Base-by-base conservation (phyloP, 2,113 vertebrate species). In the Oryzias melastigma region DNA sequence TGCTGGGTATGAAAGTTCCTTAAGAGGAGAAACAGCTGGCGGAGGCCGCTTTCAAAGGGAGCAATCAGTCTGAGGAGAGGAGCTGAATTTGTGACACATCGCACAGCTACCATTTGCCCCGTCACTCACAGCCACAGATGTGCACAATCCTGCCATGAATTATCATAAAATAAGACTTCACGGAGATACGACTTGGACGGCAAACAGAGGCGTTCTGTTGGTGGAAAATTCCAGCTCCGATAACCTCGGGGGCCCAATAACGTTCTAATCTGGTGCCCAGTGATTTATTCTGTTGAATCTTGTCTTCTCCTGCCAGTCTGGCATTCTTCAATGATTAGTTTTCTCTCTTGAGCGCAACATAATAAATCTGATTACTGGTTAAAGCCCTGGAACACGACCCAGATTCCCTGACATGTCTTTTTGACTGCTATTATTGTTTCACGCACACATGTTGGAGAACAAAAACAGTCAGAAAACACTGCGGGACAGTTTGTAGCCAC, bases 251-350 rank as follows among this genome's bases (percentile, higher is more conserved):
- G 86, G 84, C 72, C 76, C 71, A 66, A 62, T 80, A 83, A 85
- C 75, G 45, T 78, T 80, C 81, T 86, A 83, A 88, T 88, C 85
- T 81, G 84, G 75, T 84, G 88, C 84, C 88, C 83, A 52, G 81
- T 85, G 85, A 88, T 89, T 86, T 87, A 88, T 86, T 84, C 81
- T 80, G 85, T 86, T 71, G 78, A 76, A 85, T 89, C 85, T 83
- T 87, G 88, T 87, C 85, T 86, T 85, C 87, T 87, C 80, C 82
- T 88, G 88, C 85, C 88, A 88, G 82, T 76, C 70, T 75, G 58
- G 79, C 87, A 89, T 89, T 89, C 84, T 89, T 89, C 66, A 8
- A 75, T 77, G 83, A 87, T 89, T 85, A 89, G 64, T 79, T 84
- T 83, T 70, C 60, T 71, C 51, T 85, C 84, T 86, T 71, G 72